phyloP scores from a whole-genome alignment of 2,888 invertebrate species.

The Philereme vetulata region DNA sequence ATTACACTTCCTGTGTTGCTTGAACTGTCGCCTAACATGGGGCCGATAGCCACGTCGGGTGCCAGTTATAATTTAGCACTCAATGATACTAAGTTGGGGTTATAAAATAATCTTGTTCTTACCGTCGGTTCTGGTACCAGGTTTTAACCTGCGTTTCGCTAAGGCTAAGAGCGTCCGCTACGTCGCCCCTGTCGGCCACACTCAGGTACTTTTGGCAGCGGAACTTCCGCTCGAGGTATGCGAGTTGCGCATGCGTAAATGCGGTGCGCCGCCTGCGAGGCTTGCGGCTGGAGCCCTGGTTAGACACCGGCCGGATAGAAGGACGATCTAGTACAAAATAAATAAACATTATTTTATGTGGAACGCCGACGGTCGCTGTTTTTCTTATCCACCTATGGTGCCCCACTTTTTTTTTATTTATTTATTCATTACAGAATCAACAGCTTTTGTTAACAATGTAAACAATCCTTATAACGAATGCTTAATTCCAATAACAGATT shows the following conservation, averaged over 20 bases:
- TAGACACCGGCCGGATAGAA: constrained; percentile 45
- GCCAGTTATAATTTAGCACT: neutral
- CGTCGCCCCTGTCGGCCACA: constrained; percentile 96
- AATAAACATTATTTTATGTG: neutral
- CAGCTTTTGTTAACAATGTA: no score
- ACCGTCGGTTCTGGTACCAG: constrained; percentile 96
- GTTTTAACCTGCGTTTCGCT: constrained; percentile 98
- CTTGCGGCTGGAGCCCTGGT: constrained; percentile 85
- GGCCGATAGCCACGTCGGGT: neutral
- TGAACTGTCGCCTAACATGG: constrained; percentile 14
- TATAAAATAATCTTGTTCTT: constrained; percentile 36
- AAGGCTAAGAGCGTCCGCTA: constrained; percentile 94
- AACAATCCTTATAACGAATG: no score
- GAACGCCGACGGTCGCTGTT: no score
- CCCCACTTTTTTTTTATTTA: no score
- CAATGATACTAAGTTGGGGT: no score
- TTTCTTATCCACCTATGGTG: no score
- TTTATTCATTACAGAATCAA: no score
- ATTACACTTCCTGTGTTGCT: no score
- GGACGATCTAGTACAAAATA: constrained; percentile 54
- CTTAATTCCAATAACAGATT: no score
- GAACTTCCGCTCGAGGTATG: constrained; percentile 95
- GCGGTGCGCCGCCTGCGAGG: constrained; percentile 94
- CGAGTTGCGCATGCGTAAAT: constrained; percentile 96
- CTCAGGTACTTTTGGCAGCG: constrained; percentile 96